Conservation (phyloP, 2,888 invertebrate genomes). For the Meteorus colon region DNA sequence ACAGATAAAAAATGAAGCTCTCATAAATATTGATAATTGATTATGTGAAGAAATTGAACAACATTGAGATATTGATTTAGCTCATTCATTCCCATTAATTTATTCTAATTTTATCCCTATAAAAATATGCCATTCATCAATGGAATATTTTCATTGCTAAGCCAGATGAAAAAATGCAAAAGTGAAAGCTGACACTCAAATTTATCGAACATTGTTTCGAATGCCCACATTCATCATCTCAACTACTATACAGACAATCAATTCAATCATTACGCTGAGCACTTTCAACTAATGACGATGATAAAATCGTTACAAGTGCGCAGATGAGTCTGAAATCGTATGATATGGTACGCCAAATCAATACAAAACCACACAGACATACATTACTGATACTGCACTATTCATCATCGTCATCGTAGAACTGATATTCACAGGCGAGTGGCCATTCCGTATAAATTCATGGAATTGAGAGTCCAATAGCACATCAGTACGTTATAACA, state of each 20-base stretch:
- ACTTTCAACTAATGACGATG: not conserved
- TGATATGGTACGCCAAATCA: not conserved
- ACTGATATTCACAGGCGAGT: not conserved
- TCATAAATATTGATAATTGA: no score
- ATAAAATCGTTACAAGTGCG: not conserved
- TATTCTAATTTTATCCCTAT: no score
- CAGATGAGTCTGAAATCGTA: not conserved
- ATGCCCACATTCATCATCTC: not conserved
- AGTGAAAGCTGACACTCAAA: not conserved
- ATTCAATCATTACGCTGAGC: not conserved
- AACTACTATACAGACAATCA: not conserved
- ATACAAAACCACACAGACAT: not conserved
- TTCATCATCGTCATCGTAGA: not conserved
- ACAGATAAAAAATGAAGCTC: no score
- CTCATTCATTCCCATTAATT: no score
- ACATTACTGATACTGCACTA: not conserved
- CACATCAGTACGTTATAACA: not conserved
- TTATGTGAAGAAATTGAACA: no score
- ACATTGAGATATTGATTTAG: no score
- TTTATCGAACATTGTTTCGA: not conserved
- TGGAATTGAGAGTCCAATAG: not conserved
- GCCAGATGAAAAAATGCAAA: not conserved
- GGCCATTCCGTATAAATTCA: not conserved
- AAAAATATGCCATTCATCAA: not conserved
- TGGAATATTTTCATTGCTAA: not conserved